These are phyloP conservation scores for Spea hammondii DNA, from an alignment of 2,797 vertebrate species.

Conservation along the genomic window DNA sequence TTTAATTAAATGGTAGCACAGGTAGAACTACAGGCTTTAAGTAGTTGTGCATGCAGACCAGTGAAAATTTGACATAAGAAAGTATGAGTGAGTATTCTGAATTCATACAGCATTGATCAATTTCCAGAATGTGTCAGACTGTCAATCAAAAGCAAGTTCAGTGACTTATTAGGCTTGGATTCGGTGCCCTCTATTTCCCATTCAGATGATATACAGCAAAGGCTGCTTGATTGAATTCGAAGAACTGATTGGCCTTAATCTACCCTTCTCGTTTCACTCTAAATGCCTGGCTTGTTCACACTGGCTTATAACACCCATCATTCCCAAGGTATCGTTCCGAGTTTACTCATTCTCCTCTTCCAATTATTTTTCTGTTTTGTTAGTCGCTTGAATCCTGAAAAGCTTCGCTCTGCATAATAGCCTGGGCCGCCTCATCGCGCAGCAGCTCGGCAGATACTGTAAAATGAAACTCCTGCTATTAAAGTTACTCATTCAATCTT, in stretches of 20 bases:
- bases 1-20: too few relatives aligned
- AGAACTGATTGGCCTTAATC: conserved; percentile 50
- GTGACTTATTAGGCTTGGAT: conserved; percentile 43
- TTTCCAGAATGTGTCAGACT: conserved; percentile 30
- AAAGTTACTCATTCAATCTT: too few relatives aligned
- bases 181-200: conserved; percentile 45
- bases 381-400: conserved; percentile 45
- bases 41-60: conserved; percentile 11
- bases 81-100: conserved; percentile 19
- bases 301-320: background rate
- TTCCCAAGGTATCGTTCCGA: conserved; percentile 23
- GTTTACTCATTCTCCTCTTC: conserved; percentile 33
- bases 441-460: too few relatives aligned
- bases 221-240: conserved; percentile 41
- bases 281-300: conserved; percentile 30
- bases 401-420: conserved; percentile 21
- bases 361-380: conserved; percentile 49
- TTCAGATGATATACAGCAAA: conserved; percentile 44
- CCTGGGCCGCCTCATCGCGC: conserved; percentile 1
- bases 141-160: conserved; percentile 45
- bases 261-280: conserved; percentile 11
- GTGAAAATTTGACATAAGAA: conserved; percentile 15
- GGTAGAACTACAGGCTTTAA: too few relatives aligned
- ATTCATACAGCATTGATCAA: conserved; percentile 33
- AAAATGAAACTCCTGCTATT: too few relatives aligned